phyloP scores from a whole-genome alignment of 2,113 vertebrate genomes.

The Hyperoodon ampullatus region DNA sequence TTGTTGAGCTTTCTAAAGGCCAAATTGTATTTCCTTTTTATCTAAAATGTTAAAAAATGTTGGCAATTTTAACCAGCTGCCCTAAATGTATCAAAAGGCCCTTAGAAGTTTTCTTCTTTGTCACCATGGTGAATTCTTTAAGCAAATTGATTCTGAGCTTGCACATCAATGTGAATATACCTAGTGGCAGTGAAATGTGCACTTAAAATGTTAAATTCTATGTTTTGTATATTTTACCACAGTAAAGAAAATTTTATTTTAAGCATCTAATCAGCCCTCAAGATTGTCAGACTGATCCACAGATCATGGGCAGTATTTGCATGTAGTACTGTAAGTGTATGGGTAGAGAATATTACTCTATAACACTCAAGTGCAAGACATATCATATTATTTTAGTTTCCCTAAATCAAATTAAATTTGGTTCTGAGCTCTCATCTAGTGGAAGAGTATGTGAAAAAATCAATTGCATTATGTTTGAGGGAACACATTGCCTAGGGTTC shows the following conservation, averaged over 20 bases:
- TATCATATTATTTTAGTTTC: constrained; percentile 35
- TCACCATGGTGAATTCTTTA: background rate
- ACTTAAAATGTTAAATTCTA: background rate
- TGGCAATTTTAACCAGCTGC: background rate
- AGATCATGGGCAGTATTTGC: background rate
- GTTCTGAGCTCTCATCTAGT: background rate
- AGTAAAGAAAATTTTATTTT: background rate
- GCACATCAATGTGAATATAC: background rate
- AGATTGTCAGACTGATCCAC: background rate
- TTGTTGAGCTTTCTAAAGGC: constrained; percentile 39
- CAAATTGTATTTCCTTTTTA: constrained; percentile 12
- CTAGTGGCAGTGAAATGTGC: background rate
- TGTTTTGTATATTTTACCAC: background rate
- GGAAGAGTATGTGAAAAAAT: background rate
- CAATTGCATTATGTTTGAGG: background rate
- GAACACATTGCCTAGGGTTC: background rate
- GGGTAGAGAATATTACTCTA: background rate
- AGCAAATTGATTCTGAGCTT: constrained; percentile 34
- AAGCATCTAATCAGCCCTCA: background rate
- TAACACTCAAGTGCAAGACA: background rate
- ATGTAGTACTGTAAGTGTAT: background rate
- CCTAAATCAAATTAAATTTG: constrained; percentile 43
- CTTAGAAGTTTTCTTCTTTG: background rate
- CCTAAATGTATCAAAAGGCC: background rate
- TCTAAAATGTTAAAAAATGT: background rate